Conservation (phyloP, 2,888 invertebrate species). For the Hyppa rectilinea region DNA sequence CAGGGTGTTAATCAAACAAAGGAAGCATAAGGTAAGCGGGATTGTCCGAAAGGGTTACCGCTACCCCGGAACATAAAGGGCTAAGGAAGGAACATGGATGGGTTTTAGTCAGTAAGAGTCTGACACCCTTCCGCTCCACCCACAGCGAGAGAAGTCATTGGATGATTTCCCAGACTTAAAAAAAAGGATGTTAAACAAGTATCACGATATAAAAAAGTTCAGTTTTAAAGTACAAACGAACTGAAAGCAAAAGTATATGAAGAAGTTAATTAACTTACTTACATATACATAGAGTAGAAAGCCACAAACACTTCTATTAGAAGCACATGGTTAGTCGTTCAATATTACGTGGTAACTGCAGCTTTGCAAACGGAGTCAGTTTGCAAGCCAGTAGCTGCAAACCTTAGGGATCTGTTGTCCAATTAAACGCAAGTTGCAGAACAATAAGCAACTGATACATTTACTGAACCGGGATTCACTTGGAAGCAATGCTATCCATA, state of each 20-base stretch:
- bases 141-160: no score
- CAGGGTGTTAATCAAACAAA: no score
- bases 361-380: conserved; percentile 12
- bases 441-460: conserved; percentile 53
- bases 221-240: not conserved
- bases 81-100: no score
- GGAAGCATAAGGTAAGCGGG: no score
- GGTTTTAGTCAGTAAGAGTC: no score
- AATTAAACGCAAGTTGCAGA: conserved; percentile 50
- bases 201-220: no score
- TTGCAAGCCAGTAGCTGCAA: conserved; percentile 24
- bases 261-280: not conserved
- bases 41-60: no score
- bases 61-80: no score
- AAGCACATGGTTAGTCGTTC: conserved; percentile 6
- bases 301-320: conserved; percentile 22
- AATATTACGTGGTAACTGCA: conserved; percentile 33
- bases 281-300: not conserved
- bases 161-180: no score
- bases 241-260: not conserved
- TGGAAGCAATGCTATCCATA: conserved; percentile 11
- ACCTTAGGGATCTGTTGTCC: conserved; percentile 43
- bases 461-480: conserved; percentile 39
- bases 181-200: no score
- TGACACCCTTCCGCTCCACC: no score